Conservation (phyloP, 2,888 invertebrate genomes). For the Tetragonula carbonaria region DNA sequence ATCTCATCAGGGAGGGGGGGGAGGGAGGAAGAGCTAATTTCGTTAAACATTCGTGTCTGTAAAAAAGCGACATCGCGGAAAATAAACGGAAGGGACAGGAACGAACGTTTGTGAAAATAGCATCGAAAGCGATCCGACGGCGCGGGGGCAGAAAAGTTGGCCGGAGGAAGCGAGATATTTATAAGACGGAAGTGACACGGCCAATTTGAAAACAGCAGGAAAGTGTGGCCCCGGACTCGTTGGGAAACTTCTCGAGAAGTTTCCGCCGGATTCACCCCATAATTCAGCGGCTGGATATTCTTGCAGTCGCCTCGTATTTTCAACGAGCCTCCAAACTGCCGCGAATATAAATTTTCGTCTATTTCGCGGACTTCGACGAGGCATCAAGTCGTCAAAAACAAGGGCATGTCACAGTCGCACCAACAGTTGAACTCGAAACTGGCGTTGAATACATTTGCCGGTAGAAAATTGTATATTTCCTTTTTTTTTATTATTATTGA, state of each 20-base stretch:
- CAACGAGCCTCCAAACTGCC: slow-evolving; percentile 30
- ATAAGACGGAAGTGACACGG: slow-evolving; percentile 68
- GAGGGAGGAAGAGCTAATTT: background rate
- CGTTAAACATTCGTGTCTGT: slow-evolving; percentile 5
- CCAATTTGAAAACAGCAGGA: slow-evolving; percentile 71
- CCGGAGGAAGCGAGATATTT: slow-evolving; percentile 66
- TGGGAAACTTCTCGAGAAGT: slow-evolving; percentile 62
- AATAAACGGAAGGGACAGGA: slow-evolving; percentile 38
- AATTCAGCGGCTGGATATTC: slow-evolving; percentile 66
- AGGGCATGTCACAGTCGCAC: background rate
- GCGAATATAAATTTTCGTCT: slow-evolving; percentile 50
- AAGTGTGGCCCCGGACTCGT: slow-evolving; percentile 58
- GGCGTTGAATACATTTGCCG: too few relatives aligned
- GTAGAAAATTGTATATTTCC: too few relatives aligned
- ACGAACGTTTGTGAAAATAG: slow-evolving; percentile 58
- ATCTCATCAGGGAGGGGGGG: background rate
- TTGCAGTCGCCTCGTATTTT: slow-evolving; percentile 60
- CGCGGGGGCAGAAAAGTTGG: slow-evolving; percentile 60
- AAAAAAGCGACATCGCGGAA: slow-evolving; percentile 15
- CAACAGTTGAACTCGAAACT: background rate
- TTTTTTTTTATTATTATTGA: too few relatives aligned
- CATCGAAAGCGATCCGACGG: slow-evolving; percentile 54
- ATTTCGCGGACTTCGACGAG: slow-evolving; percentile 21
- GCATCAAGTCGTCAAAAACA: slow-evolving; percentile 23
- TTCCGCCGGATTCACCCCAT: slow-evolving; percentile 64